Percentiles rank a stretch among this genome's conserved stretches.
Conservation (phyloP, 2,888 invertebrate species). For the Timandra comae region DNA sequence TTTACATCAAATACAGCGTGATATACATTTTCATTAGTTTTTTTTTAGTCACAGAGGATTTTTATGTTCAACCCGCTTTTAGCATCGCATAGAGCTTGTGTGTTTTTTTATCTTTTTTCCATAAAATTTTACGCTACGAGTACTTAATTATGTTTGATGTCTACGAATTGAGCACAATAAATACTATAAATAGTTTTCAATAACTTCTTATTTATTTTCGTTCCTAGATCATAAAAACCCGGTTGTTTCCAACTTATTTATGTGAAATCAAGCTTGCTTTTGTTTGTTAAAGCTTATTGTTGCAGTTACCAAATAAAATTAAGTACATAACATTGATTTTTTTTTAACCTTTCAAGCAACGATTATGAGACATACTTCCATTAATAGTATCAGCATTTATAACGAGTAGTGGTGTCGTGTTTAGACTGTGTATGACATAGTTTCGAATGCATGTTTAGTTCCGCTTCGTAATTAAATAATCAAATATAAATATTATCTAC, state of each 20-base stretch:
- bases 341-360: slow-evolving; percentile 19
- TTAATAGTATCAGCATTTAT: slow-evolving; percentile 1
- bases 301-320: slow-evolving; percentile 71
- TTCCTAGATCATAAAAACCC: slow-evolving; percentile 16
- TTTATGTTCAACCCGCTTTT: slow-evolving; percentile 52
- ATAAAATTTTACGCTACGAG: slow-evolving; percentile 26
- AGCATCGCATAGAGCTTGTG: slow-evolving; percentile 59
- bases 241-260: slow-evolving; percentile 29
- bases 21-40: slow-evolving; percentile 52
- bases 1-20: slow-evolving; percentile 68
- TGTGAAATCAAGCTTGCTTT: slow-evolving; percentile 36
- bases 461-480: slow-evolving; percentile 1
- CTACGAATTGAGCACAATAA: slow-evolving; percentile 12
- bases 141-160: slow-evolving; percentile 33
- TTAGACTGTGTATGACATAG: neutral
- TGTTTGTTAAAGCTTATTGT: slow-evolving; percentile 54
- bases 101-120: slow-evolving; percentile 31
- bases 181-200: slow-evolving; percentile 3
- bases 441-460: neutral
- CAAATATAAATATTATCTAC: slow-evolving; percentile 11
- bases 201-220: slow-evolving; percentile 13
- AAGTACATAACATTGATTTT: slow-evolving; percentile 56
- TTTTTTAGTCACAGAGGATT: slow-evolving; percentile 46
- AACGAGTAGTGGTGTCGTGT: slow-evolving; percentile 2
- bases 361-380: slow-evolving; percentile 1